Base-by-base conservation (phyloP, 2,113 vertebrate genomes). In the Gallinago paraguaiae region DNA sequence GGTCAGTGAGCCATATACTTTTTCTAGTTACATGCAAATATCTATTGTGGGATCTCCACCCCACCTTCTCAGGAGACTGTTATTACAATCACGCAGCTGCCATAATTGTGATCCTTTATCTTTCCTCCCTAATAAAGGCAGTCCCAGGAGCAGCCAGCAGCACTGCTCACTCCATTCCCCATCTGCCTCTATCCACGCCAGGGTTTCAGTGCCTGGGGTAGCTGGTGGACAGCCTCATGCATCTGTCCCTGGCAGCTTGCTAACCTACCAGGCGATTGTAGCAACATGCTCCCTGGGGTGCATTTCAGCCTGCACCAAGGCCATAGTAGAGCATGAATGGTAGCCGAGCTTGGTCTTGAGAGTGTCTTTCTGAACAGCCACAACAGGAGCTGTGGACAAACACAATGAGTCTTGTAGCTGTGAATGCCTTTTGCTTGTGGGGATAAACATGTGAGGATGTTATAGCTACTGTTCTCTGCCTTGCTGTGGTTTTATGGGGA, bases 191-290 rank as follows among this genome's bases (percentile, higher is more conserved):
- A 24, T 33, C 39, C 57, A 37, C 53, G 43, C 13, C 41, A 76
- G 51, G 8, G 8, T 54, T 91, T 61, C 50, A 74, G 60, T 1
- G 37, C 74, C 81, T 35, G 56, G 45, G 60, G n/a, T 46, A 46
- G 39, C 30, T 65, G 20, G 35, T 82, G 71, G 45, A 31, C 67
- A 93, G 50, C 31, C 30, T 27, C 6, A 17, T 80, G 53, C 71
- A 86, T 87, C 89, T 93, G 67, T 50, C 19, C 65, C 43, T 90
- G 70, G 63, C 87, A 95, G 89, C 50, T 87, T 80, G 16, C 48
- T 82, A 17, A 37, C 56, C 64, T 14, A 6, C 28, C 28, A 67
- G 72, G 68, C 37, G 51, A 41, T 0, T 19, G 35, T 33, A 90
- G 41, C 31, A 65, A 8, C 17, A 17, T 22, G 11, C 7, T 39